A percentile compares a stretch with the other conserved stretches of the same genome.
Conservation (phyloP, 2,888 invertebrate species). For the Aporophyla lueneburgensis region DNA sequence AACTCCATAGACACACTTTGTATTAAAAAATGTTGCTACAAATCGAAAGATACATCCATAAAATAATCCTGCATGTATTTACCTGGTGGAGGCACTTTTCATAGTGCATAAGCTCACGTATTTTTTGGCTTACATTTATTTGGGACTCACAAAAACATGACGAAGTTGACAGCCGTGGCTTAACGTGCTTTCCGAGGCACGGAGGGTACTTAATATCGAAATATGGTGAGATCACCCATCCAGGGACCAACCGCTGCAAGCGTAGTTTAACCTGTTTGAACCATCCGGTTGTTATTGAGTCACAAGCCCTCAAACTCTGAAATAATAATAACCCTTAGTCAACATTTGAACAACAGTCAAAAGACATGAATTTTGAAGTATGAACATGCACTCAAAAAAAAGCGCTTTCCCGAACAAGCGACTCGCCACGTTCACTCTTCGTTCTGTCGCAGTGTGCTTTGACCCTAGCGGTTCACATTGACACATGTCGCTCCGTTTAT, state of each 20-base stretch:
- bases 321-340: not conserved
- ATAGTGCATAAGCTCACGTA: not conserved
- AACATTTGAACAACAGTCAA: conserved; percentile 10
- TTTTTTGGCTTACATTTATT: not conserved
- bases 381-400: conserved; percentile 35
- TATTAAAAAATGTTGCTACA: no score
- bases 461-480: conserved; percentile 53
- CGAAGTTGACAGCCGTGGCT: not conserved
- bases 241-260: no score
- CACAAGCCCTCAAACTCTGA: not conserved
- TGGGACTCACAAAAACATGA: not conserved
- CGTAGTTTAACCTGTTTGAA: no score
- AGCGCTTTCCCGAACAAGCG: conserved; percentile 1
- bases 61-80: no score
- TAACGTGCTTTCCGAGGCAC: no score
- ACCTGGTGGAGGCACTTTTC: not conserved
- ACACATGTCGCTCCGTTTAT: conserved; percentile 55
- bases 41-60: no score
- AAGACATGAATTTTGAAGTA: conserved; percentile 29
- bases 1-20: no score
- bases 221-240: no score
- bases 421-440: not conserved
- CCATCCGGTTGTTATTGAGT: no score
- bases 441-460: conserved; percentile 27
- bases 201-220: no score